Evolutionary conservation across 2,797 vertebrate genomes (phyloP).

Genomic region (Enteromius argenteus): DNA sequence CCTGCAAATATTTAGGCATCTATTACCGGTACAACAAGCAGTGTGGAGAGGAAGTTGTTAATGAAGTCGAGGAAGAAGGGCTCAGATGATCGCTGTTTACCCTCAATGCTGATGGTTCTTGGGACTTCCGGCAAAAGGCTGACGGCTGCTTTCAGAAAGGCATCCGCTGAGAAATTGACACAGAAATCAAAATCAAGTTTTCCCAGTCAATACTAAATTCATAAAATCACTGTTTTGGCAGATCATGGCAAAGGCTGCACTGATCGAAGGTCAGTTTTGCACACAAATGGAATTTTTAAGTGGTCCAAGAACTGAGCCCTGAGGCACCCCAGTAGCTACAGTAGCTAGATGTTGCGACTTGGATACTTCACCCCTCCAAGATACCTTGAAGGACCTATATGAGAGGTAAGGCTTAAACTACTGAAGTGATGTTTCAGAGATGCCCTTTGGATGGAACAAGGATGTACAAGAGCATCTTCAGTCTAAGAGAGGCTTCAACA

Average conservation of each 20-base stretch:
- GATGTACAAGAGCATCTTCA: neutral
- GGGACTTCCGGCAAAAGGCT: constrained; percentile 92
- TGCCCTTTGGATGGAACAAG: no score
- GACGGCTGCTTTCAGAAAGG: constrained; percentile 94
- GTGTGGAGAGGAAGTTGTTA: constrained; percentile 90
- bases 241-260: neutral
- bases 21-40: constrained; percentile 93
- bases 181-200: neutral
- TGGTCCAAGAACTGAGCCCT: neutral
- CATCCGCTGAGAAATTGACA: constrained; percentile 83
- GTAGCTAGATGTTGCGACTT: no score
- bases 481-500: neutral
- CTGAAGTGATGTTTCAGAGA: no score
- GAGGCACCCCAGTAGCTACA: neutral
- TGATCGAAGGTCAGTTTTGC: neutral
- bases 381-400: no score
- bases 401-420: no score
- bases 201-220: no score
- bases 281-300: neutral
- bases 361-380: no score
- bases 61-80: constrained; percentile 93
- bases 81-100: constrained; percentile 91
- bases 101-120: constrained; percentile 90
- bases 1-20: neutral
- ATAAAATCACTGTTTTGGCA: neutral